A percentile compares a stretch with the other conserved stretches of the same genome.
phyloP scores from a whole-genome alignment of 2,797 vertebrate genomes.

The Sphenopsis melanotis region DNA sequence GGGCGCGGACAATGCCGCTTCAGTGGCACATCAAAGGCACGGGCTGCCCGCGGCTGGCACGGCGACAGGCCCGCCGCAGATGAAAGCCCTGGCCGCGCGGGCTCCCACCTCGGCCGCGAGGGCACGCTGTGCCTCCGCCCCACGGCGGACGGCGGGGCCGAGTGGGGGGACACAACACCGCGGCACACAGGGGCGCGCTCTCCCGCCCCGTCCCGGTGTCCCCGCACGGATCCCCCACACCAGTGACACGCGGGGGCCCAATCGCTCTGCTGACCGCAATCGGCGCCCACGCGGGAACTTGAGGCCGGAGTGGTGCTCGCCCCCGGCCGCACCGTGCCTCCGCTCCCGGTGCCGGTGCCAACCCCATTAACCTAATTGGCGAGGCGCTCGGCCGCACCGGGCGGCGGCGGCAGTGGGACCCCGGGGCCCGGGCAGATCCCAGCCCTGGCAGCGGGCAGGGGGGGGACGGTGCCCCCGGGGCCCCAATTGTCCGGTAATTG shows the following conservation, averaged over 20 bases:
- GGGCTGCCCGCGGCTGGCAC: constrained; percentile 38
- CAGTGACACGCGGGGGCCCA: background rate
- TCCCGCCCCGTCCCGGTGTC: background rate
- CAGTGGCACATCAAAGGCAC: constrained; percentile 52
- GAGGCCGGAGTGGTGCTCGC: background rate
- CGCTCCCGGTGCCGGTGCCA: background rate
- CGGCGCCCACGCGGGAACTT: background rate
- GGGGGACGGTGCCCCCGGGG: background rate
- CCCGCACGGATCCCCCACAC: background rate
- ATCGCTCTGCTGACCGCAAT: background rate
- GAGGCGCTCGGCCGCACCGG: background rate
- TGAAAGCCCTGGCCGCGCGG: constrained; percentile 4
- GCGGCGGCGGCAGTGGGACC: constrained; percentile 19
- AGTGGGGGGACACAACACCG: background rate
- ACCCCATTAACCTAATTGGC: constrained; percentile 59
- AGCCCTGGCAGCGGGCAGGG: background rate
- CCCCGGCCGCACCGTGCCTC: background rate
- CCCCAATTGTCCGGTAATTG: constrained; percentile 42
- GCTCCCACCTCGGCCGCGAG: constrained; percentile 31
- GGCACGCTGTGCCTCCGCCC: background rate
- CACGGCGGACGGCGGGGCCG: background rate
- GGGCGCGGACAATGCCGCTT: constrained; percentile 11
- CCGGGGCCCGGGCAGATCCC: background rate
- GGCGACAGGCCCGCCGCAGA: constrained; percentile 15
- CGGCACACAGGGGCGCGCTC: no score